Evolutionary conservation across 2,888 invertebrate species (phyloP).

Genomic region (Habroteleia sp.): DNA sequence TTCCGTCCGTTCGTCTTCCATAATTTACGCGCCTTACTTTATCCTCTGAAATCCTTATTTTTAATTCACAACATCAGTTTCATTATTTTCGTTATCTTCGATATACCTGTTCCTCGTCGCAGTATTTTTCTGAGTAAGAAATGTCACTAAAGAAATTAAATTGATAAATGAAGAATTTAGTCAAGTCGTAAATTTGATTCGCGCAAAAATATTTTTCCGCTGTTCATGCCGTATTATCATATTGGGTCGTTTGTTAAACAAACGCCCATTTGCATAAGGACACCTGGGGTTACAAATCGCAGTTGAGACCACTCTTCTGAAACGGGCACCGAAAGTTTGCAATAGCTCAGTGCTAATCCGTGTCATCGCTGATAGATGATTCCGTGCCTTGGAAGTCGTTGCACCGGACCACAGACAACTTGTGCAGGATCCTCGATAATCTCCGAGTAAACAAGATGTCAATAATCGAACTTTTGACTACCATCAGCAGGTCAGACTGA

Average conservation of each 20-base stretch:
- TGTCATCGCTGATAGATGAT: slow-evolving; percentile 57
- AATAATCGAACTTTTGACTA: slow-evolving; percentile 40
- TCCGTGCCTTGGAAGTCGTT: slow-evolving; percentile 48
- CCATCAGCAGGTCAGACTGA: slow-evolving; percentile 41
- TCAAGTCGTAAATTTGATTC: neutral
- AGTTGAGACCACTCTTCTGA: slow-evolving; percentile 52
- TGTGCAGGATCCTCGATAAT: slow-evolving; percentile 36
- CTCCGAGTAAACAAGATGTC: slow-evolving; percentile 51
- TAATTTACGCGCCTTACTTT: too few species aligned
- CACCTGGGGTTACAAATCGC: slow-evolving; percentile 42
- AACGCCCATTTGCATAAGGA: slow-evolving; percentile 36
- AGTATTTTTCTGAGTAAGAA: too few species aligned
- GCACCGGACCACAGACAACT: slow-evolving; percentile 24
- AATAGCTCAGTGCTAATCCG: slow-evolving; percentile 44
- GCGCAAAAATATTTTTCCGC: slow-evolving; percentile 5
- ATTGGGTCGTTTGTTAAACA: slow-evolving; percentile 45
- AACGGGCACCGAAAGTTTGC: slow-evolving; percentile 51
- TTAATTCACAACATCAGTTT: too few species aligned
- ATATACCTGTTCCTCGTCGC: too few species aligned
- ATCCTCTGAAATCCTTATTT: too few species aligned
- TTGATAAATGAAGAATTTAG: slow-evolving; percentile 4
- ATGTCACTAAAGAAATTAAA: slow-evolving; percentile 17
- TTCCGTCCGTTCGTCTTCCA: too few species aligned
- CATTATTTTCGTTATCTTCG: too few species aligned
- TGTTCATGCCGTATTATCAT: slow-evolving; percentile 25